Conservation (phyloP, 2,888 invertebrate genomes). For the Tanypteryx hageni region DNA sequence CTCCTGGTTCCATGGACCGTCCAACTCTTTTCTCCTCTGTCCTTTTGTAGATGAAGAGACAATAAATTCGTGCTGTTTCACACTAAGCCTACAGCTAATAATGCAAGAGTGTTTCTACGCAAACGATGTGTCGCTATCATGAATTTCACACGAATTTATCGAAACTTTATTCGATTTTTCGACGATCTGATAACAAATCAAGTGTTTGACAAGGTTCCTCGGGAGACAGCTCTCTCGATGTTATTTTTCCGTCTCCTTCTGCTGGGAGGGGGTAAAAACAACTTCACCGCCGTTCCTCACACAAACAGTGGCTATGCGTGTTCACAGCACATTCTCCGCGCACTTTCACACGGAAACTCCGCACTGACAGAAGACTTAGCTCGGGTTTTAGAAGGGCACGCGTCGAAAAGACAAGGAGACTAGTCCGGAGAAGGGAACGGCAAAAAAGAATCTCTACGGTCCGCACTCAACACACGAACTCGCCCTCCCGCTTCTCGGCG, state of each 20-base stretch:
- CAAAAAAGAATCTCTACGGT: background rate
- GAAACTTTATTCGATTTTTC: too few relatives aligned
- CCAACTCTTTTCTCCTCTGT: background rate
- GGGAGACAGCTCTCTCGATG: too few relatives aligned
- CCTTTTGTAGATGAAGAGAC: background rate
- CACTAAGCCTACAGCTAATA: background rate
- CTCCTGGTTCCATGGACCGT: background rate
- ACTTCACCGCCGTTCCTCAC: too few relatives aligned
- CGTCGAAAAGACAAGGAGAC: background rate
- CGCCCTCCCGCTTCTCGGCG: background rate
- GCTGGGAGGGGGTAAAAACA: too few relatives aligned
- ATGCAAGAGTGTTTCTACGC: too few relatives aligned
- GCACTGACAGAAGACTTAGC: background rate
- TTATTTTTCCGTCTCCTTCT: too few relatives aligned
- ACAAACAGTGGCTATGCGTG: too few relatives aligned
- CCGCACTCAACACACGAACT: conserved; percentile 36
- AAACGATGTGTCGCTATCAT: too few relatives aligned
- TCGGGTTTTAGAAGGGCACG: background rate
- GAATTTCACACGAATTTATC: too few relatives aligned
- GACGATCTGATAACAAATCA: too few relatives aligned
- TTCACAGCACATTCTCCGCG: background rate
- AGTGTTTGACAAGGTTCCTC: too few relatives aligned
- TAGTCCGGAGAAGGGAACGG: background rate
- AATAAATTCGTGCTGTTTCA: background rate
- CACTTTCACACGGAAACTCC: background rate